Evolutionary conservation across 2,113 vertebrate species (phyloP).

Genomic region (Struthidea cinerea): DNA sequence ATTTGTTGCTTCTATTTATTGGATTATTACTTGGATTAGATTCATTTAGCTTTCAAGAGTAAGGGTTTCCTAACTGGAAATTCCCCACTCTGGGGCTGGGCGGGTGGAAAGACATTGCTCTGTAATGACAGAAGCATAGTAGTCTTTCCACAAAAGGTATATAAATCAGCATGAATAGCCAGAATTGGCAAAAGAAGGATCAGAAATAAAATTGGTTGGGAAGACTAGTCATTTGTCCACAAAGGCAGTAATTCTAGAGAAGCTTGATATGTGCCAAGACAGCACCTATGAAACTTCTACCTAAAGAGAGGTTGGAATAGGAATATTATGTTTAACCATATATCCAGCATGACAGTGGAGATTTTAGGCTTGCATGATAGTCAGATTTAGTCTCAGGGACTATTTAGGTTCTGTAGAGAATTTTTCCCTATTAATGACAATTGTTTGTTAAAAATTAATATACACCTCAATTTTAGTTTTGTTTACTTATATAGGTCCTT

Average conservation of each 20-base stretch:
- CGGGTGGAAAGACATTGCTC: not conserved
- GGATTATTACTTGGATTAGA: not conserved
- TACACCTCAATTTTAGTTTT: not conserved
- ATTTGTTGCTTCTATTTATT: not conserved
- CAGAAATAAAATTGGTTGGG: not conserved
- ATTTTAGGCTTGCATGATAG: not conserved
- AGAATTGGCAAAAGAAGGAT: not conserved
- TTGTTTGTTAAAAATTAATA: not conserved
- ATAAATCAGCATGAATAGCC: not conserved
- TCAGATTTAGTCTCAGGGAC: not conserved
- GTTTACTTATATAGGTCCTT: not conserved
- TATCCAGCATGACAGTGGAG: not conserved
- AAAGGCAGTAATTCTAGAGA: not conserved
- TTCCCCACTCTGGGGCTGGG: not conserved
- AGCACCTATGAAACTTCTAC: too few species aligned
- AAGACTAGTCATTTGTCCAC: not conserved
- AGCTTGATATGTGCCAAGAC: not conserved
- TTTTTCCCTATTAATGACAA: not conserved
- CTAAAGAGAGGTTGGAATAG: not conserved
- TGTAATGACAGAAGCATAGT: not conserved
- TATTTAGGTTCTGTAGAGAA: not conserved
- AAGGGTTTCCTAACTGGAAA: not conserved
- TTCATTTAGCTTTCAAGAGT: not conserved
- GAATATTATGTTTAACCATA: not conserved
- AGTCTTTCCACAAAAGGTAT: not conserved